Conservation (phyloP, 2,888 invertebrate species). For the Caenorhabditis angaria region DNA sequence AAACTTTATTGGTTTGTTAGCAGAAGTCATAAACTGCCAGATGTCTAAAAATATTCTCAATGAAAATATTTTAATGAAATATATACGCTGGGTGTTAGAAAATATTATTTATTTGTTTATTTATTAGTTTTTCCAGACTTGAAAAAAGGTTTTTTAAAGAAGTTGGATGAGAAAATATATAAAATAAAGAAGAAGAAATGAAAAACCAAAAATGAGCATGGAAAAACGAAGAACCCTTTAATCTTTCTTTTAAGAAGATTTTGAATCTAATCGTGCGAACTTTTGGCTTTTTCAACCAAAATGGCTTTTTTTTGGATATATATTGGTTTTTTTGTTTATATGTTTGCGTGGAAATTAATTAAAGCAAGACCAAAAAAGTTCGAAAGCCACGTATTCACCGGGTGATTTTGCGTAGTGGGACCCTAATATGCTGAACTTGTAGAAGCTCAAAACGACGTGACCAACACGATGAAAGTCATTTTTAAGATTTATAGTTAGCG, state of each 20-base stretch:
- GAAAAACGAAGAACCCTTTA: constrained; percentile 4
- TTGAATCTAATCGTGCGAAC: not conserved
- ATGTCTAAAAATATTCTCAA: not conserved
- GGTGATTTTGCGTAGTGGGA: too few species aligned
- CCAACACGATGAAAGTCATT: too few species aligned
- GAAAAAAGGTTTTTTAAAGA: not conserved
- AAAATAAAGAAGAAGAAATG: not conserved
- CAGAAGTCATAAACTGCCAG: not conserved
- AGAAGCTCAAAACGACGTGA: too few species aligned
- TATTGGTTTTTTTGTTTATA: not conserved
- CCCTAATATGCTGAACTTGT: too few species aligned
- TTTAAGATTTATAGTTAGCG: too few species aligned
- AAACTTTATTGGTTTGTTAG: constrained; percentile 3
- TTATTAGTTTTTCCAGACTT: not conserved
- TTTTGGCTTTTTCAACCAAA: constrained; percentile 1
- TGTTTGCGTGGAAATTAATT: too few species aligned
- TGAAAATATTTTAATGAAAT: not conserved
- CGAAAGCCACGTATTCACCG: too few species aligned
- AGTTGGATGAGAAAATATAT: not conserved
- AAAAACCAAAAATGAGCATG: not conserved
- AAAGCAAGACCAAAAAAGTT: too few species aligned
- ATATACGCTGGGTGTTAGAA: not conserved
- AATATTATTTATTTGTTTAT: not conserved
- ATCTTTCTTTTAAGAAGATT: not conserved
- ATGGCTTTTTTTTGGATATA: not conserved